Base-by-base conservation (phyloP, 2,113 vertebrate genomes). In the Tachuris rubrigastra region DNA sequence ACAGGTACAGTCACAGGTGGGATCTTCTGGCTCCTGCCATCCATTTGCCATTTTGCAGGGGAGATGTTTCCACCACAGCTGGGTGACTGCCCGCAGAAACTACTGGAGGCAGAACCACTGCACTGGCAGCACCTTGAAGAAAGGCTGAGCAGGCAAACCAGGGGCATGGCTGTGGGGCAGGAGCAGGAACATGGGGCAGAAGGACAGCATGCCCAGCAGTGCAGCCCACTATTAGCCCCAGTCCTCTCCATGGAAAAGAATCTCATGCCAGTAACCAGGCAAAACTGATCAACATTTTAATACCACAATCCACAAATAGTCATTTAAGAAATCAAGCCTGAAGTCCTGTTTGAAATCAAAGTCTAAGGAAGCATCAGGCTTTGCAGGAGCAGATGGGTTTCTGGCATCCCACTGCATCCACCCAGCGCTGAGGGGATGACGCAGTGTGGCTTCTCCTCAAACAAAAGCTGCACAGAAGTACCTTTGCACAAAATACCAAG, bases 311-410 rank as follows among this genome's bases (percentile, higher is more conserved):
- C 59, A 65, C 33, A 75, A 94, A 72, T 0, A 66, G 56, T 65
- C n/a, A 23, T 33, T 77, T 53, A 89, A 53, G 20, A 63, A 89
- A 84, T 49, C 56, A 85, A 89, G 33, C 39, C 73, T 65, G 39
- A 90, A 78, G 74, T 41, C 31, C 41, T 81, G 23, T 56, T 65
- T 73, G 87, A 79, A 94, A 89, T 68, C 3, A 0, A 69, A 91
- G 59, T 15, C 85, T 60, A 28, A 50, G 65, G 79, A 86, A 90
- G 66, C 85, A 76, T 53, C 8, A 82, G 53, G 46, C 69, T 87
- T 91, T 47, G 30, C 55, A 83, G 82, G 33, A 95, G 81, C 84
- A 89, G 58, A 71, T 85, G 67, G 44, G 50, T 80, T 94, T 80
- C 78, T 85, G 59, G 63, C 59, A 90, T 73, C 93, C 37, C 67